Evolutionary conservation across 2,113 vertebrate species (phyloP), one percentile per base, ranked within the genome.

Genomic region (Microcebus murinus): DNA sequence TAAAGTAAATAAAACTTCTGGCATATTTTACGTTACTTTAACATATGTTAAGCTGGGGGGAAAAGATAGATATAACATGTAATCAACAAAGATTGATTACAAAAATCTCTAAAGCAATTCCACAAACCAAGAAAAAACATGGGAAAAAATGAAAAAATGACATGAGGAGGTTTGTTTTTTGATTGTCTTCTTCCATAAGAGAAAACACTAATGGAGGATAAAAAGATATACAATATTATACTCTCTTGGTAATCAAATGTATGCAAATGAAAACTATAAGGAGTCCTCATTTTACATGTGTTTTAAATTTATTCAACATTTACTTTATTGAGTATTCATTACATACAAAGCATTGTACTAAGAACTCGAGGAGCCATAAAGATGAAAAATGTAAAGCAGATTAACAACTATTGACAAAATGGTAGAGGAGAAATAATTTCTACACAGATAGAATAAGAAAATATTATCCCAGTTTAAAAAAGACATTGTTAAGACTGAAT

Each of bases 231-330:
- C 6, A 79, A 86, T 85, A 85, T 3, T 70, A 77, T 73, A n/a
- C 13, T 68, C 29, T 68, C 25, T 90, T 29, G 20, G 9, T 29
- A 93, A 82, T 65, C 45, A 93, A 95, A 52, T 15, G 45, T 77
- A 90, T 71, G 25, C 70, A 91, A 95, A 95, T 95, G 67, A 92
- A 90, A 83, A 81, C 20, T 14, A 84, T 34, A 94, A 85, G n/a
- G 48, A 85, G 0, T 73, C 13, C 6, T 88, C 6, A 59, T 94
- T 97, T 90, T 95, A 92, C 68, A 59, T 23, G 8, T 80, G 10
- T 79, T 82, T 92, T 80, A 83, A 91, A 79, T 79, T 50, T 86
- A 88, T 29, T 86, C 57, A 87, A 83, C 31, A 91, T 71, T 88
- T 63, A 59, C 57, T 96, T 96, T 89, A 81, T 8, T 79, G 48